Evolutionary conservation across 2,888 invertebrate species (phyloP).

Genomic region (Cheiracanthium punctorium): DNA sequence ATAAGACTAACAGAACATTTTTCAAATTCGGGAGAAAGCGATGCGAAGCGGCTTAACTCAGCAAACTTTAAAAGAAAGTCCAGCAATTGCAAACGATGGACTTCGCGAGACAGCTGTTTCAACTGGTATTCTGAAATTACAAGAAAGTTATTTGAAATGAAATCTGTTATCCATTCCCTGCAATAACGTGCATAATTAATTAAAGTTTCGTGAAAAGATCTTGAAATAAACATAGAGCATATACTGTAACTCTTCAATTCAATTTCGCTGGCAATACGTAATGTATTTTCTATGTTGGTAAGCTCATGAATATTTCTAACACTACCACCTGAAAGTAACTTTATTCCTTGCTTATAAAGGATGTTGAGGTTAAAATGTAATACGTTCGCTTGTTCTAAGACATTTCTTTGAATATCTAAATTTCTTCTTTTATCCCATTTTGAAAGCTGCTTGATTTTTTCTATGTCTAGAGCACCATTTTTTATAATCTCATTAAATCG

Average conservation of each 20-base stretch:
- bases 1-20: background rate
- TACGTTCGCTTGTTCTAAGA: background rate
- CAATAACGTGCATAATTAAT: background rate
- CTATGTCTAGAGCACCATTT: constrained; percentile 75
- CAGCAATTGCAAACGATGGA: constrained; percentile 42
- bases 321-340: constrained; percentile 1
- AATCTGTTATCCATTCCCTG: constrained; percentile 19
- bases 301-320: constrained; percentile 29
- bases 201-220: background rate
- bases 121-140: constrained; percentile 51
- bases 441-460: constrained; percentile 74
- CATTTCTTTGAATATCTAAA: background rate
- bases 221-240: background rate
- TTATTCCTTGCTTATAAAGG: background rate
- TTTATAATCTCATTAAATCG: constrained; percentile 80
- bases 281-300: constrained; percentile 37
- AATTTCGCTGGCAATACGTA: constrained; percentile 76
- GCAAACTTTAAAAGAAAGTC: constrained; percentile 17
- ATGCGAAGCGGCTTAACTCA: background rate
- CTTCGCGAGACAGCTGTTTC: constrained; percentile 37
- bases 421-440: constrained; percentile 71
- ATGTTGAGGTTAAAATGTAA: background rate
- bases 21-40: background rate
- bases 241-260: constrained; percentile 74
- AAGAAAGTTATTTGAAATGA: constrained; percentile 35